A percentile compares a stretch with the other conserved stretches of the same genome.
Conservation (phyloP, 2,888 invertebrate species). For the Epirrhoe tristata region DNA sequence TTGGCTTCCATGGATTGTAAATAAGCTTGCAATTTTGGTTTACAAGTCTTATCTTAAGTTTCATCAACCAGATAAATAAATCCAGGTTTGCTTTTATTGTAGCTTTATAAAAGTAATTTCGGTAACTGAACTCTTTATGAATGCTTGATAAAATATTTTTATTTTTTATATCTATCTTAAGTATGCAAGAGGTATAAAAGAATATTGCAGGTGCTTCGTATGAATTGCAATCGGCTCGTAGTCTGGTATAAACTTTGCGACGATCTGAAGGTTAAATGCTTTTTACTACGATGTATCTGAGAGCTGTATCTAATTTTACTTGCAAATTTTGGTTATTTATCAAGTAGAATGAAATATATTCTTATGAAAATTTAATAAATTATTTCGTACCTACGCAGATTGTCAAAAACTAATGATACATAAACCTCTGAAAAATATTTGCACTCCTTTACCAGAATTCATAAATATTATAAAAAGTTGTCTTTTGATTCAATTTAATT, state of each 20-base stretch:
- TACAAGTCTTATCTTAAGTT: not conserved
- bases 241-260: conserved; percentile 29
- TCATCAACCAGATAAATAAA: not conserved
- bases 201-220: conserved; percentile 33
- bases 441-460: too few relatives aligned
- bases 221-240: conserved; percentile 29
- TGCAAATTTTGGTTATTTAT: not conserved
- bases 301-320: not conserved
- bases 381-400: too few relatives aligned
- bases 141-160: conserved; percentile 20
- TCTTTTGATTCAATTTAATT: not conserved
- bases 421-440: too few relatives aligned
- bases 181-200: conserved; percentile 25
- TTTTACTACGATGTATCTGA: conserved; percentile 10
- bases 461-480: too few relatives aligned
- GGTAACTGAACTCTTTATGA: conserved; percentile 15
- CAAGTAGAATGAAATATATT: not conserved
- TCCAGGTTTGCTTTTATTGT: not conserved
- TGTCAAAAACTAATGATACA: not conserved
- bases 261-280: conserved; percentile 11
- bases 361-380: not conserved
- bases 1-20: not conserved
- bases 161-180: conserved; percentile 23
- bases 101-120: conserved; percentile 12
- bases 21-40: not conserved